Evolutionary conservation across 2,888 invertebrate species (phyloP), one percentile per base, ranked within the genome.

Genomic region (Clunio marinus): DNA sequence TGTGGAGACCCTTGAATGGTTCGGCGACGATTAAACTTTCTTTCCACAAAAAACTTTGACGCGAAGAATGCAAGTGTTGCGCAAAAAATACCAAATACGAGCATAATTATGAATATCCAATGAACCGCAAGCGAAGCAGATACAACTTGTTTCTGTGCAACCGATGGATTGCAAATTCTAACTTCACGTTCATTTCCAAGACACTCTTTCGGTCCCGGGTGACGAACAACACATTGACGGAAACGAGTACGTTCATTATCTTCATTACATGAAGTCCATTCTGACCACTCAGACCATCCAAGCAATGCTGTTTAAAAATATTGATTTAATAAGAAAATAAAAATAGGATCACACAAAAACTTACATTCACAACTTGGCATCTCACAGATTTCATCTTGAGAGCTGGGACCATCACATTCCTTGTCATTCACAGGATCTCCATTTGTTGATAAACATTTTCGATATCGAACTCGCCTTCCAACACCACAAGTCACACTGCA

Each of bases 271-370:
- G 80, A 74, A 0, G 86, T 85, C 84, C 92, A 93, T 3, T 81
- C 79, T 0, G 87, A 83, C 92, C 92, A 93, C 17, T 81, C 79
- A 60, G 86, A 86, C 91, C 92, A 92, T 7, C 86, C 87, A 1
- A 84, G 80, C 75, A 87, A 82, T 37, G 88, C 88, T 77, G 15
- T 32, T 60, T 51, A 60, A 60, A 22, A 25, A 35, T n/a, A 25
- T 67, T 69, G 35, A 25, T 17, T 51, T 35, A 37, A 65, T 51
- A 45, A 35, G n/a, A n/a, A 25, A 66, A 46, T 45, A 55, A 15
- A 63, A 45, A n/a, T 59, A 41, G 3, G 46, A 51, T 32, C 8
- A 37, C 28, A 25, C 22, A 4, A 45, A 20, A 67, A 76, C 80
- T 80, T 76, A 84, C 84, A 84, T 74, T 84, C 83, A 76, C 91